phyloP scores from a whole-genome alignment of 2,113 vertebrate genomes.

The Steatornis caripensis region DNA sequence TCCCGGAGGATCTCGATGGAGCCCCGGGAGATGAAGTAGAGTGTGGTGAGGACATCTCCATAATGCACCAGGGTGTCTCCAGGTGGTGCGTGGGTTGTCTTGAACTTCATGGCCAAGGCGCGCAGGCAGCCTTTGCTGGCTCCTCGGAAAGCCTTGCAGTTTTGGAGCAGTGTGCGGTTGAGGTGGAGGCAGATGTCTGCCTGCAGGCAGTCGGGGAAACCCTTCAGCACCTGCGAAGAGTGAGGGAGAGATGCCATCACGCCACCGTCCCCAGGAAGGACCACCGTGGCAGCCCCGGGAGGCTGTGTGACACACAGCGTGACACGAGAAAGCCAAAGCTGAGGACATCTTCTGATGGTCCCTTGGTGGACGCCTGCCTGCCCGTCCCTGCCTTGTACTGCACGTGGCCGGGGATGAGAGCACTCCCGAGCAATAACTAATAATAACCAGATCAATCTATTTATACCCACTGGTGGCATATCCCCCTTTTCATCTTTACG shows the following conservation, averaged over 20 bases:
- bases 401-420: neutral
- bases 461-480: neutral
- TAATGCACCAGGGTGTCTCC: conserved; percentile 96
- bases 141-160: conserved; percentile 91
- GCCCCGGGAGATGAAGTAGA: conserved; percentile 97
- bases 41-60: conserved; percentile 90
- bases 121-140: conserved; percentile 96
- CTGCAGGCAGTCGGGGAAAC: conserved; percentile 97
- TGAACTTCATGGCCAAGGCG: conserved; percentile 93
- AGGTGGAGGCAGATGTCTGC: conserved; percentile 97
- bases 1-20: conserved; percentile 96
- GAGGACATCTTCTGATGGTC: neutral
- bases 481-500: neutral
- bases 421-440: neutral
- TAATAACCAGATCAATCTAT: neutral
- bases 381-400: neutral
- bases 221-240: conserved; percentile 88
- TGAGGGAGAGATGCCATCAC: neutral
- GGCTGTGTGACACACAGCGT: fast-evolving
- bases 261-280: neutral
- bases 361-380: neutral
- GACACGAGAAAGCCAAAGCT: neutral
- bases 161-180: conserved; percentile 90
- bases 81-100: conserved; percentile 90
- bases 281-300: fast-evolving